Conservation (phyloP, 2,797 vertebrate genomes). For the Fundulus diaphanus region DNA sequence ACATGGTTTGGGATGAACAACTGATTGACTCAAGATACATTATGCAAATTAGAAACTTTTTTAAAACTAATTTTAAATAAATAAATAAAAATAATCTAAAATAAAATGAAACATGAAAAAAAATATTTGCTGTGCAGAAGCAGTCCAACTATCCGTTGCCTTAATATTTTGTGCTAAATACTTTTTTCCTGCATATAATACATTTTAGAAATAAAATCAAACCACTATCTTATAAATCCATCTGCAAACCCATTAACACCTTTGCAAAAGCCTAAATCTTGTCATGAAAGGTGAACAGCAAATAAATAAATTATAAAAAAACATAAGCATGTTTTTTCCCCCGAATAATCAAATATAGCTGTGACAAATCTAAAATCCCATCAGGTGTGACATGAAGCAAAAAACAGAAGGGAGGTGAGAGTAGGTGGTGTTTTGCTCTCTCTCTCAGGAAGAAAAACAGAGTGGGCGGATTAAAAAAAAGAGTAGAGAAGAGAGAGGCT, state of each 20-base stretch:
- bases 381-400: slow-evolving; percentile 60
- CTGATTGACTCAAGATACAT: neutral
- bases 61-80: neutral
- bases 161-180: neutral
- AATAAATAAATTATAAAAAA: slow-evolving; percentile 25
- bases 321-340: slow-evolving; percentile 41
- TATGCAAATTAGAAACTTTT: neutral
- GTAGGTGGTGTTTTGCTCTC: slow-evolving; percentile 56
- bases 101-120: neutral
- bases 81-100: too few species aligned
- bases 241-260: slow-evolving; percentile 30
- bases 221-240: slow-evolving; percentile 12
- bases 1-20: too few species aligned
- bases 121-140: neutral
- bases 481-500: slow-evolving; percentile 25
- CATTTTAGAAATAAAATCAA: neutral
- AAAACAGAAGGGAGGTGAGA: slow-evolving; percentile 54
- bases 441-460: slow-evolving; percentile 45
- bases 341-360: slow-evolving; percentile 56
- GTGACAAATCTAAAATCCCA: slow-evolving; percentile 57
- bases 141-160: neutral
- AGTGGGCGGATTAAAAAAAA: slow-evolving; percentile 55
- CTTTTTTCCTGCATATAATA: neutral
- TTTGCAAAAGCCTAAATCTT: slow-evolving; percentile 6
- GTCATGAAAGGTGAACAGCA: slow-evolving; percentile 7